Conservation (phyloP, 2,888 invertebrate species). For the Sclerodermus sp. region DNA sequence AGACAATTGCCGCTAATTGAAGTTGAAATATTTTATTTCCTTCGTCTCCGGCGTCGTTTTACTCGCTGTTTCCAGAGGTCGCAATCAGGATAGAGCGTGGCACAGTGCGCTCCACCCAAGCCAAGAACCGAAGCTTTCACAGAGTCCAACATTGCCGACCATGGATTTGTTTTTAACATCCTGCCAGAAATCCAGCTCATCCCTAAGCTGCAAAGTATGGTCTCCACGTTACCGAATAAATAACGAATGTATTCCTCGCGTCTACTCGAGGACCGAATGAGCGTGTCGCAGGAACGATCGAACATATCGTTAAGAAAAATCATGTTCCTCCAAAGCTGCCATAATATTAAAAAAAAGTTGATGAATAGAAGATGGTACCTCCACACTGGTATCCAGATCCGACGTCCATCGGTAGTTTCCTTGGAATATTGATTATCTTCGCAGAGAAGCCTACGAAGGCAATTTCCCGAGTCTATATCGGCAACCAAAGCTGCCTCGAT, state of each 20-base stretch:
- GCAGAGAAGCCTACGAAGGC: conserved; percentile 68
- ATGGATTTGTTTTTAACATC: conserved; percentile 52
- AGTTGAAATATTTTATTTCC: conserved; percentile 14
- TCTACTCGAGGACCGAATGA: no score
- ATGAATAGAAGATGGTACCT: conserved; percentile 61
- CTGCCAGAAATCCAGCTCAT: conserved; percentile 73
- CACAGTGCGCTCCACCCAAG: conserved; percentile 70
- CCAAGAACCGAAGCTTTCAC: conserved; percentile 71
- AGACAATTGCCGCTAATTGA: no score
- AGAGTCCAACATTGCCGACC: conserved; percentile 63
- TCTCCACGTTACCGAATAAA: conserved; percentile 12
- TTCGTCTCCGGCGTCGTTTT: conserved; percentile 48
- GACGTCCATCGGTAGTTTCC: conserved; percentile 61
- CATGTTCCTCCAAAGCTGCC: no score
- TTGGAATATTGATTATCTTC: conserved; percentile 69
- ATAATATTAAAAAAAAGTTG: not conserved
- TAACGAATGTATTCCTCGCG: not conserved
- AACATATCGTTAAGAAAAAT: no score
- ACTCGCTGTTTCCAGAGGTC: conserved; percentile 57
- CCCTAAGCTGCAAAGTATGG: conserved; percentile 63
- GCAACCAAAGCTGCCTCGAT: conserved; percentile 64
- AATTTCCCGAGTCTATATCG: conserved; percentile 61
- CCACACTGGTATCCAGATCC: conserved; percentile 75
- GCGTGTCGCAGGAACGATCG: no score
- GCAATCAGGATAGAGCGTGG: conserved; percentile 63